Evolutionary conservation across 2,888 invertebrate species (phyloP), one percentile per base, ranked within the genome.

Genomic region (Anticlea derivata): DNA sequence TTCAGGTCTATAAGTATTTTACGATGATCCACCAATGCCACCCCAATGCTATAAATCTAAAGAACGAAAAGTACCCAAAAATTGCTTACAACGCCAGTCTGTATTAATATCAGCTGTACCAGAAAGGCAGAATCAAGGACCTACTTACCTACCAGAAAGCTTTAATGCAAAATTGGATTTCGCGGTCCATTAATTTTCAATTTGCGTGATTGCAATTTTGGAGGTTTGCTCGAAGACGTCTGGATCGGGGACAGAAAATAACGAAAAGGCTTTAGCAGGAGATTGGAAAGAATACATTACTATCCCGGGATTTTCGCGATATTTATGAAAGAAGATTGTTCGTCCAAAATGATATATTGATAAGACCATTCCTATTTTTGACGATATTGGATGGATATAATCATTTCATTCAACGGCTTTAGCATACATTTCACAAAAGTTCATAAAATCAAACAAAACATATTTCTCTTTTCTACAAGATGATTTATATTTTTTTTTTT

Each of bases 141-240:
- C 70, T 77, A 73, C 75, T 75, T 75, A 75, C 73, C 74, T 75
- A 78, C 70, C 74, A 78, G 75, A 81, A 82, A 84, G 84, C 84
- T 81, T 72, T 80, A 84, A 87, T 86, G 83, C 83, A 83, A 86
- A 87, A 88, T 88, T 87, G 88, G 86, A 88, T 88, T 86, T 87
- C 77, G 75, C 84, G 87, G 81, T 82, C 88, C 88, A 88, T 88
- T 88, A 88, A 88, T 86, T 88, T 88, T 88, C 88, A 88, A 88
- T 88, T 87, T 87, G 83, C 80, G 86, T 87, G 87, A 88, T 88
- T 88, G 88, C 87, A 86, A 86, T 88, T 86, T 88, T 84, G 83
- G 83, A 84, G 86, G 86, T 86, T 86, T 85, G 83, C 83, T 85
- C 73, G 76, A 78, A 83, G 79, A 80, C 80, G 80, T 72, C 78